Evolutionary conservation across 2,888 invertebrate genomes (phyloP).

Genomic region (Poecilobothrus nobilitatus): DNA sequence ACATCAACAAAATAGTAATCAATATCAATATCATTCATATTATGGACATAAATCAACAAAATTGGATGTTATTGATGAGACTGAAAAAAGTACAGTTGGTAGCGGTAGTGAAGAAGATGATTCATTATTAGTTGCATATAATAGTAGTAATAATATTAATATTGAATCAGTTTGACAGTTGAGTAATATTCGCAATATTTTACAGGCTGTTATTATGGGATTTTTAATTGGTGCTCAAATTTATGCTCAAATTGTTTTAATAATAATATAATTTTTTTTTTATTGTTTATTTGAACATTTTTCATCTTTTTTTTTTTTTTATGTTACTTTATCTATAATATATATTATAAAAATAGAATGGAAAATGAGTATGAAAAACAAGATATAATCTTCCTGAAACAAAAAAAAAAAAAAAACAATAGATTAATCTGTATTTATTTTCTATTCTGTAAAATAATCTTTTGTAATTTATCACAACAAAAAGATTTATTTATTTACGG

Average conservation of each 20-base stretch:
- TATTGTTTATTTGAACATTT: too few relatives aligned
- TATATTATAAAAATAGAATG: too few relatives aligned
- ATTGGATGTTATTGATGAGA: constrained; percentile 41
- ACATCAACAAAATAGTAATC: constrained; percentile 32
- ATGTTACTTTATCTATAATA: too few relatives aligned
- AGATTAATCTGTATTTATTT: too few relatives aligned
- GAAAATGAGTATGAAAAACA: too few relatives aligned
- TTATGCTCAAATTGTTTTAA: constrained; percentile 38
- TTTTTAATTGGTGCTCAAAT: constrained; percentile 40
- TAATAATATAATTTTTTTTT: constrained; percentile 14
- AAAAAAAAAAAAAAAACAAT: too few relatives aligned
- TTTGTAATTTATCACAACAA: too few relatives aligned
- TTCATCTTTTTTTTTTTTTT: too few relatives aligned
- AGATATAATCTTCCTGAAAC: too few relatives aligned
- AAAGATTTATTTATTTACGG: too few relatives aligned
- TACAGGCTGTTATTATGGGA: constrained; percentile 39
- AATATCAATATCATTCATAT: background rate
- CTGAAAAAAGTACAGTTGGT: constrained; percentile 41
- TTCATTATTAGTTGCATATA: constrained; percentile 42
- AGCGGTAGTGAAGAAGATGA: constrained; percentile 45
- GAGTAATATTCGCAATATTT: constrained; percentile 40
- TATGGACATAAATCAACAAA: constrained; percentile 33
- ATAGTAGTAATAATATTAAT: constrained; percentile 34
- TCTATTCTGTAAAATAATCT: too few relatives aligned
- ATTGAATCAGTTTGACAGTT: constrained; percentile 45